phyloP scores from a whole-genome alignment of 1,140 invertebrate species.

The Aphis craccivora region DNA sequence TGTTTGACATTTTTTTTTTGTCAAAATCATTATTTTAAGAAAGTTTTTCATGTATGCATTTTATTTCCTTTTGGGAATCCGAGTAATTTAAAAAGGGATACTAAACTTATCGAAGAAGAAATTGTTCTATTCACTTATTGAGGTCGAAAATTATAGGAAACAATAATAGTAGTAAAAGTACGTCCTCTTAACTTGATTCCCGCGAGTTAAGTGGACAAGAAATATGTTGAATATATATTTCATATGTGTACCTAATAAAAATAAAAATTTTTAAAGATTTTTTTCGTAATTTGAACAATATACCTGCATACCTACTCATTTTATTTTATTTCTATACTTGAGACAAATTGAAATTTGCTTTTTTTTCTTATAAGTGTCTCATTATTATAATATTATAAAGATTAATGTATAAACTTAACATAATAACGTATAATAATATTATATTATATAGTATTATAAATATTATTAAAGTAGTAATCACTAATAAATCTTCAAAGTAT shows the following conservation, averaged over 20 bases:
- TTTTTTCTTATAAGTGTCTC: too few relatives aligned
- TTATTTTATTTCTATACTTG: too few relatives aligned
- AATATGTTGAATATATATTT: too few relatives aligned
- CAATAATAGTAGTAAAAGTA: neutral
- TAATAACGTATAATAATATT: too few relatives aligned
- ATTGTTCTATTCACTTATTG: neutral
- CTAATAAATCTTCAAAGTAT: neutral
- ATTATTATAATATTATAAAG: too few relatives aligned
- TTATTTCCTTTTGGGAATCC: neutral
- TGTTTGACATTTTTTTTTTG: neutral
- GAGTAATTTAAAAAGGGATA: neutral
- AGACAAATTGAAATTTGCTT: too few relatives aligned
- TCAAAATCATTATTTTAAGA: neutral
- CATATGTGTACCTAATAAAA: neutral
- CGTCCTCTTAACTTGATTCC: neutral
- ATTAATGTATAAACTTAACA: too few relatives aligned
- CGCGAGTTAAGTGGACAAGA: neutral
- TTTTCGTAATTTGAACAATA: neutral
- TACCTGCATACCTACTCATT: too few relatives aligned
- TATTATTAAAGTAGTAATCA: neutral
- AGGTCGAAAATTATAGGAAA: neutral
- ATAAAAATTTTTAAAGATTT: neutral
- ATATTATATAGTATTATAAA: neutral
- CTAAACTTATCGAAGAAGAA: neutral
- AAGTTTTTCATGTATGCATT: neutral